Percentiles rank a stretch among this genome's conserved stretches.
Conservation (phyloP, 2,888 invertebrate species). For the Erebia epiphron region DNA sequence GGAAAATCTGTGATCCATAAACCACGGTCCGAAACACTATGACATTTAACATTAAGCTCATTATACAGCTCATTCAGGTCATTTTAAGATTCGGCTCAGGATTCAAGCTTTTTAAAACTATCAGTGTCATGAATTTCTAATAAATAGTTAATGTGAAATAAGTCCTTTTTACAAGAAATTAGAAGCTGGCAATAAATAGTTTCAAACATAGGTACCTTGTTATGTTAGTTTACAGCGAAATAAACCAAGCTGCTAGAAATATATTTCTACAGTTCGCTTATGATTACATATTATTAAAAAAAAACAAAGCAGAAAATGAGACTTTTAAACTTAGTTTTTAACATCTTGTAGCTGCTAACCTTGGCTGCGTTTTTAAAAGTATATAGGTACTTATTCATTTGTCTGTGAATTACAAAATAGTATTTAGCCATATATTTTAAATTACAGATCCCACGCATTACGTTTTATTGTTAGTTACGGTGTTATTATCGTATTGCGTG, state of each 20-base stretch:
- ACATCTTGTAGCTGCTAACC: background rate
- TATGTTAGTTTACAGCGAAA: slow-evolving; percentile 4
- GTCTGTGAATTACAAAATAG: background rate
- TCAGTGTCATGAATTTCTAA: background rate
- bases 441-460: background rate
- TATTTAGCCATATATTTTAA: background rate
- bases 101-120: background rate
- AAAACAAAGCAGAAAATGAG: background rate
- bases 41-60: too few species aligned
- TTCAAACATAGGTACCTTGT: background rate
- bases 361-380: background rate
- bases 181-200: background rate
- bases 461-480: slow-evolving; percentile 1
- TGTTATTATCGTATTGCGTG: background rate
- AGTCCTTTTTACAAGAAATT: slow-evolving; percentile 17
- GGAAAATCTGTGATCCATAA: too few species aligned
- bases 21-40: too few species aligned
- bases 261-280: background rate
- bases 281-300: background rate
- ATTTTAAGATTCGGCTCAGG: background rate
- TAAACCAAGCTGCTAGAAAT: slow-evolving; percentile 20
- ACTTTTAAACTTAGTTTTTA: background rate
- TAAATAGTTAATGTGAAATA: slow-evolving; percentile 14
- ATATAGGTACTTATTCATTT: background rate
- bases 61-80: too few species aligned